phyloP scores from a whole-genome alignment of 2,888 invertebrate species.

The Tetanocera ferruginea region DNA sequence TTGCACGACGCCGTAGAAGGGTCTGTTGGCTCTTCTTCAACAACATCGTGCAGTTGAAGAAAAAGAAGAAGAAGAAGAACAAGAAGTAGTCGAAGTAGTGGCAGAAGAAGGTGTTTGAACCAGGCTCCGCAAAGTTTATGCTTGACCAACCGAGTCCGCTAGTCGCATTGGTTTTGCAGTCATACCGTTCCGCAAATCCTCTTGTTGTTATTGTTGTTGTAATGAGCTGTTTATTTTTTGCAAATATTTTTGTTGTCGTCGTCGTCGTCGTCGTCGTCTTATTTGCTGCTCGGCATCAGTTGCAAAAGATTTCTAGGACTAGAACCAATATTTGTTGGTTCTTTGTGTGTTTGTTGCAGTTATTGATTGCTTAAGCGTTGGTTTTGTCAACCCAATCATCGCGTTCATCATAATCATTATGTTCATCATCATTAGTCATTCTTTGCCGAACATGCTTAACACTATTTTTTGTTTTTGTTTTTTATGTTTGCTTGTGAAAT shows the following conservation, averaged over 20 bases:
- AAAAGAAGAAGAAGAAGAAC: not conserved
- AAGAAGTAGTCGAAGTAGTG: not conserved
- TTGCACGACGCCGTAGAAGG: not conserved
- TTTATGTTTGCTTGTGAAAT: slow-evolving; percentile 33
- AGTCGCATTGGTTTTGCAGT: slow-evolving; percentile 17
- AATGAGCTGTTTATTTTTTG: not conserved
- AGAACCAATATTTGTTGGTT: slow-evolving; percentile 3
- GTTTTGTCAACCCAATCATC: not conserved
- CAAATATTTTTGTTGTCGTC: not conserved
- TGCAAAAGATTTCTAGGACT: not conserved
- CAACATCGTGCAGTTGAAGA: not conserved
- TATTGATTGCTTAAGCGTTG: slow-evolving; percentile 24
- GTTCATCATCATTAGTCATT: not conserved
- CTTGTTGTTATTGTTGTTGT: not conserved
- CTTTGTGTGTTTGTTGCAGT: slow-evolving; percentile 6
- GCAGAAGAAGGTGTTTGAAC: slow-evolving; percentile 25
- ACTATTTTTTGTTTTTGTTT: slow-evolving; percentile 1
- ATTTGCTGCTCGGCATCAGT: not conserved
- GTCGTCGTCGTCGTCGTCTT: not conserved
- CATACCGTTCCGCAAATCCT: slow-evolving; percentile 7
- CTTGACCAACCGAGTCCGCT: slow-evolving; percentile 34
- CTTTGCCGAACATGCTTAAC: not conserved
- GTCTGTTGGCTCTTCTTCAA: not conserved
- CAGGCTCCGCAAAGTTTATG: slow-evolving; percentile 17
- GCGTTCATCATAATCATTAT: not conserved